Percentiles rank a stretch among this genome's conserved stretches.
Evolutionary conservation across 2,888 invertebrate genomes (phyloP).

Genomic region (Drosophila affinis): DNA sequence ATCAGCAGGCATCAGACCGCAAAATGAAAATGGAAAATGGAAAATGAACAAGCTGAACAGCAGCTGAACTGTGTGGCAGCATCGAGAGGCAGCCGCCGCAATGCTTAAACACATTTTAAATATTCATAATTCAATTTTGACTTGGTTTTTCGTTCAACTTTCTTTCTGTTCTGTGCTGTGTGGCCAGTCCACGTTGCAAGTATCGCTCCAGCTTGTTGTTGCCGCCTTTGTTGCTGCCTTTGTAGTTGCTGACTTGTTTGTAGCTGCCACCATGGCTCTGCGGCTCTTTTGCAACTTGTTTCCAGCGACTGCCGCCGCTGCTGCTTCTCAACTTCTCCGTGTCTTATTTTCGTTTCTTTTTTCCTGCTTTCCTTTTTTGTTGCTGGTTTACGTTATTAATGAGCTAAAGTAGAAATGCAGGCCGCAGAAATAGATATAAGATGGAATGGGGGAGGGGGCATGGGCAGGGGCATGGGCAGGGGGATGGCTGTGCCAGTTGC

Average conservation of each 20-base stretch:
- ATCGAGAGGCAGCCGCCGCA: slow-evolving; percentile 5
- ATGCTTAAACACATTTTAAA: slow-evolving; percentile 72
- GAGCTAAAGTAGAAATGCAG: slow-evolving; percentile 71
- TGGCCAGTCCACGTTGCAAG: slow-evolving; percentile 55
- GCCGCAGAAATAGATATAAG: slow-evolving; percentile 48
- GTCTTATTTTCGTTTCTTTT: slow-evolving; percentile 37
- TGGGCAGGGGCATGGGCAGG: background rate
- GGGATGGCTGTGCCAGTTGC: background rate
- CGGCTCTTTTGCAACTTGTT: slow-evolving; percentile 19
- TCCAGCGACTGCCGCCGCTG: slow-evolving; percentile 13
- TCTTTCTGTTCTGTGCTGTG: slow-evolving; percentile 41
- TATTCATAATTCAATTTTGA: slow-evolving; percentile 78
- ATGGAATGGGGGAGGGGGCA: background rate
- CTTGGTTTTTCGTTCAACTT: slow-evolving; percentile 65
- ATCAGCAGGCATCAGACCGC: slow-evolving; percentile 5
- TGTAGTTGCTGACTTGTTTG: slow-evolving; percentile 29
- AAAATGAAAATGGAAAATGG: slow-evolving; percentile 24
- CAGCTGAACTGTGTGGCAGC: background rate
- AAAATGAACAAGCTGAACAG: background rate
- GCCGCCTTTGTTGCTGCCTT: slow-evolving; percentile 21
- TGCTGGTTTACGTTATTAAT: slow-evolving; percentile 68
- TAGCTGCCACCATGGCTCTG: slow-evolving; percentile 21
- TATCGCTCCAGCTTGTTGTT: slow-evolving; percentile 16
- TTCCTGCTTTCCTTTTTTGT: slow-evolving; percentile 3
- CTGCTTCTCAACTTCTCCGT: slow-evolving; percentile 27